phyloP scores from a whole-genome alignment of 2,888 invertebrate genomes.

The Melieria omissa region DNA sequence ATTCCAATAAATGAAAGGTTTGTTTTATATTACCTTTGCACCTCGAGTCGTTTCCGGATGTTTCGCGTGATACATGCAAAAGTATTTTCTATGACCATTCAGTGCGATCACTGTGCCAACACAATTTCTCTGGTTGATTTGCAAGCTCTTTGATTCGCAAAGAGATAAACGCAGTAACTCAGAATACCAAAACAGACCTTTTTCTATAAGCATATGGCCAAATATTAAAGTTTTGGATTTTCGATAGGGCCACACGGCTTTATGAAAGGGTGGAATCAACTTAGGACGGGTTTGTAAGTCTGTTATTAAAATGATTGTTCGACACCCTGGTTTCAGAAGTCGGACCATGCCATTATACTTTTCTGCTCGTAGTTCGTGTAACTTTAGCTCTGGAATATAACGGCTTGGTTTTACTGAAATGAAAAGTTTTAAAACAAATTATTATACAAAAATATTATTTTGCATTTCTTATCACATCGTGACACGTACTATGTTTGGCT shows the following conservation, averaged over 20 bases:
- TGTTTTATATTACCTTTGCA: conserved; percentile 70
- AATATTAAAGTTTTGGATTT: conserved; percentile 97
- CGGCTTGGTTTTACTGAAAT: conserved; percentile 47
- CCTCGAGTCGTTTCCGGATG: conserved; percentile 83
- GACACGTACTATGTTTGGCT: too few species aligned
- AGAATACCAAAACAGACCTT: conserved; percentile 93
- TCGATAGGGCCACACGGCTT: conserved; percentile 94
- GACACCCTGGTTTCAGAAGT: conserved; percentile 92
- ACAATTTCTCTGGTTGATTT: conserved; percentile 96
- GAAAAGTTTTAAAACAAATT: neutral
- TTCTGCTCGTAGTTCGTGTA: conserved; percentile 94
- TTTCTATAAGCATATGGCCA: conserved; percentile 91
- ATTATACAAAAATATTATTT: too few species aligned
- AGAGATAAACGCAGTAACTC: conserved; percentile 88
- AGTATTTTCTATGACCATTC: conserved; percentile 97
- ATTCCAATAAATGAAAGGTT: neutral
- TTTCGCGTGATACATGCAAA: conserved; percentile 98
- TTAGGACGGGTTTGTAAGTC: conserved; percentile 89
- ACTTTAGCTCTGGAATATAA: conserved; percentile 74
- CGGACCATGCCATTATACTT: conserved; percentile 95
- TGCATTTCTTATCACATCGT: too few species aligned
- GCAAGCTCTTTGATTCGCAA: conserved; percentile 82
- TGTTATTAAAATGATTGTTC: conserved; percentile 90
- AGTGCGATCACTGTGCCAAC: conserved; percentile 95
- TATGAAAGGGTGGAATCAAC: conserved; percentile 90